These are phyloP conservation scores for Folsomia manolachei DNA, from an alignment of 2,888 invertebrate species.

Conservation along the genomic window DNA sequence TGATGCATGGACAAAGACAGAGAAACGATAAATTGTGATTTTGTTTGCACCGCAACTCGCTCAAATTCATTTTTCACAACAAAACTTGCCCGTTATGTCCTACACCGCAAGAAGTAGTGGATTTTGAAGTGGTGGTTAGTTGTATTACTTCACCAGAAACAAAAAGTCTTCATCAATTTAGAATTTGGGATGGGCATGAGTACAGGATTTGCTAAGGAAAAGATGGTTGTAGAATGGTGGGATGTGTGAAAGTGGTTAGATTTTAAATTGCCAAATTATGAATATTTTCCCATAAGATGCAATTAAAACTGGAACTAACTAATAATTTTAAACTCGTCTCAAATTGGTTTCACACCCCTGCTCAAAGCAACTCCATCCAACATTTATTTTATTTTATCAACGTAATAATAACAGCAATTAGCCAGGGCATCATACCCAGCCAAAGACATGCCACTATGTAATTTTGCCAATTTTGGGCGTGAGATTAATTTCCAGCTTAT, in stretches of 20 bases:
- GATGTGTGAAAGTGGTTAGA: not conserved
- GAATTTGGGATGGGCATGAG: too few species aligned
- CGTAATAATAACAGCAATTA: not conserved
- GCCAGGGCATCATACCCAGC: not conserved
- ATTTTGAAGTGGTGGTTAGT: not conserved
- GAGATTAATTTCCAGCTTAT: not conserved
- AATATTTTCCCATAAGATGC: not conserved
- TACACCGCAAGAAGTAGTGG: too few species aligned
- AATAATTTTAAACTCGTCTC: not conserved
- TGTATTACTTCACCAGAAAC: not conserved
- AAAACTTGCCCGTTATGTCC: not conserved
- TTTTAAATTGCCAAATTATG: not conserved
- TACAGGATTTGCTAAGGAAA: too few species aligned
- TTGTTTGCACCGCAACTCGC: not conserved
- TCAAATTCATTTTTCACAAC: not conserved
- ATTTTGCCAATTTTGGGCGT: not conserved
- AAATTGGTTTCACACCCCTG: not conserved
- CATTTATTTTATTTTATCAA: not conserved
- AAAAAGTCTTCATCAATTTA: too few species aligned
- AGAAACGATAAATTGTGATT: not conserved
- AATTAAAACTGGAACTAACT: not conserved
- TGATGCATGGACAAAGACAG: not conserved
- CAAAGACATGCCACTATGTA: not conserved
- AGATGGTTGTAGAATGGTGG: not conserved
- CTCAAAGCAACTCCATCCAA: not conserved